Evolutionary conservation across 2,888 invertebrate species (phyloP), one percentile per base, ranked within the genome.

Genomic region (Amphiduros pacificus): DNA sequence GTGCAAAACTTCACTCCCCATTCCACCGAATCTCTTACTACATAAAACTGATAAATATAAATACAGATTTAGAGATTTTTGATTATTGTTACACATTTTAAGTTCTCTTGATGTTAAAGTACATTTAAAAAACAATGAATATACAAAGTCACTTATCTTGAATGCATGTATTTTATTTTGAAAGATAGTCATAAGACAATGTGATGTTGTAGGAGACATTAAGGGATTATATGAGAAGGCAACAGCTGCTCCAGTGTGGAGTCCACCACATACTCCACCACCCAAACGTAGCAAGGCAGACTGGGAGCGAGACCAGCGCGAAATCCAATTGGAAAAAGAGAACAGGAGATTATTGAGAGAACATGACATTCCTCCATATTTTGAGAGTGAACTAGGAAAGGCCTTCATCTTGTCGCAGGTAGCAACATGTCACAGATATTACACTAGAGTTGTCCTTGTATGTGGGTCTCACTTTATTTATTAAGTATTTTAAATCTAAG

Each of bases 331-430:
- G 63, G 80, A 79, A 63, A 59, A 67, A 32, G 74, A 73, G 28
- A 75, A 73, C 2, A 67, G 73, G 24, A 60, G 67, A 2, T 70
- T 74, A 11, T 69, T 82, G 14, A 71, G 71, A 40, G 68, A 74
- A n/a, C 74, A 74, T 44, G 69, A 66, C 6, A 75, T 81, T 40
- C 79, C 80, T 17, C 71, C 71, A 26, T 82, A 82, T 65, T 82
- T 82, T 70, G 73, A 77, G 26, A 79, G 79, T 65, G 79, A 80
- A 64, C 73, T 82, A 53, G 81, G 81, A 6, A 78, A 78, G 62
- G 75, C 78, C 14, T 82, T 79, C 66, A 63, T 80, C 0, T 65
- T 77, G 0, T 72, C 77, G 36, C 76, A 78, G 73, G 77, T 78
- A 58, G 26, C 57, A 22, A n/a, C n/a, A n/a, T n/a, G n/a, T n/a